These are phyloP conservation scores for Syncerus caffer DNA, from an alignment of 2,797 vertebrate genomes.

Conservation along the genomic window DNA sequence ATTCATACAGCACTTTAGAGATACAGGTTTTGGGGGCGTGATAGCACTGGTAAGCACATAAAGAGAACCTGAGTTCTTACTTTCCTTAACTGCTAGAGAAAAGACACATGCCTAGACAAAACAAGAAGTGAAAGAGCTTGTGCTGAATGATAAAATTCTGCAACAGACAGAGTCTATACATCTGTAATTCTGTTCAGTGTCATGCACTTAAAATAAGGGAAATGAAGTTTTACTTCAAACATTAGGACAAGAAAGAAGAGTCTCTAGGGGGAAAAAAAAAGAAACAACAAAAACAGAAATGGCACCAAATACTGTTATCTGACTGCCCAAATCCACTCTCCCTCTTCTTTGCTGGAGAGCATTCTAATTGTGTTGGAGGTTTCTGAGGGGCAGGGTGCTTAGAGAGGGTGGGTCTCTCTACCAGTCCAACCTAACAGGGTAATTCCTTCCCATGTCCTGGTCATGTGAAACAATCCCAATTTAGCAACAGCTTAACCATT, in stretches of 20 bases:
- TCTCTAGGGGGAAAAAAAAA: background rate
- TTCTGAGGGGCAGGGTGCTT: background rate
- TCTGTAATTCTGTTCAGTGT: background rate
- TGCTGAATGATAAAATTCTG: background rate
- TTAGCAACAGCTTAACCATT: background rate
- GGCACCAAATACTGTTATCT: background rate
- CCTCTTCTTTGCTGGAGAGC: background rate
- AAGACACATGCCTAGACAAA: background rate
- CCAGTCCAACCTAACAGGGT: background rate
- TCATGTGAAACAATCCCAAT: background rate
- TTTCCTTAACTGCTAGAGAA: background rate
- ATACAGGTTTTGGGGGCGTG: background rate
- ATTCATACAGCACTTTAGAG: background rate
- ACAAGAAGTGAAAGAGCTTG: background rate
- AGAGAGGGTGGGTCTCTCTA: background rate
- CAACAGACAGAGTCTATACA: rapidly evolving
- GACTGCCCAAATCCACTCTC: too few species aligned
- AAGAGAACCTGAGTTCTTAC: background rate
- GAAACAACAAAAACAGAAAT: background rate
- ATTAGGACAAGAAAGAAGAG: background rate
- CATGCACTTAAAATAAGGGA: background rate
- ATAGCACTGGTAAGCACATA: background rate
- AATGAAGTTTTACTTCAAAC: background rate
- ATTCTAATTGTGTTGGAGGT: background rate
- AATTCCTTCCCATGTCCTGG: background rate